Evolutionary conservation across 2,888 invertebrate species (phyloP).

Genomic region (Thyatira batis): DNA sequence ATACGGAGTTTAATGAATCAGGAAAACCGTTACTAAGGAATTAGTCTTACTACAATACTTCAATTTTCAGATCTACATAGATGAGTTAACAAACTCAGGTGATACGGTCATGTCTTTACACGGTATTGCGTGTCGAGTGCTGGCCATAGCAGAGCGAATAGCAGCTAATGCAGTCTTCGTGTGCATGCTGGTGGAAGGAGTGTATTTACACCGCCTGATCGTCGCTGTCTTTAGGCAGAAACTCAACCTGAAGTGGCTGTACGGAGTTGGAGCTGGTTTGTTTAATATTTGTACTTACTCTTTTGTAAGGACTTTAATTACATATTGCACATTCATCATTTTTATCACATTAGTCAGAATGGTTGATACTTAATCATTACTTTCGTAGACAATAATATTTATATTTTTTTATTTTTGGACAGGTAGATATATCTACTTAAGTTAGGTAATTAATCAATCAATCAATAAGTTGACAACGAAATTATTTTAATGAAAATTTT

Average conservation of each 20-base stretch:
- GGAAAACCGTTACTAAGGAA: too few relatives aligned
- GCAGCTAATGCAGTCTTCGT: constrained; percentile 84
- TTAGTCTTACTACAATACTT: too few relatives aligned
- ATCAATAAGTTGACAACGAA: too few relatives aligned
- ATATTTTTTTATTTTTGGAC: too few relatives aligned
- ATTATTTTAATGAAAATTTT: too few relatives aligned
- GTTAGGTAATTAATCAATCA: too few relatives aligned
- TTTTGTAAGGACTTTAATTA: background rate
- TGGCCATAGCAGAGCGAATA: constrained; percentile 80
- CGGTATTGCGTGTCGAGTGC: constrained; percentile 74
- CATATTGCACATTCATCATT: background rate
- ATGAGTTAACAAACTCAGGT: constrained; percentile 72
- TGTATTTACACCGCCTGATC: constrained; percentile 85
- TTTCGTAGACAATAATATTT: too few relatives aligned
- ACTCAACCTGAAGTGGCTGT: constrained; percentile 72
- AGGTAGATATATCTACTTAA: too few relatives aligned
- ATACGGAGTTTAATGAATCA: too few relatives aligned
- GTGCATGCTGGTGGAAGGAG: constrained; percentile 86
- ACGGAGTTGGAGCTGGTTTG: constrained; percentile 70
- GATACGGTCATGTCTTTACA: constrained; percentile 78
- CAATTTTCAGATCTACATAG: constrained; percentile 71
- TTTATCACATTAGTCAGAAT: background rate
- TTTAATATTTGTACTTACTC: constrained; percentile 2
- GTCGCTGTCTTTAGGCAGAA: constrained; percentile 84
- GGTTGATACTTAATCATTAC: too few relatives aligned